phyloP scores from a whole-genome alignment of 1,140 invertebrate species.

The Apis cerana region DNA sequence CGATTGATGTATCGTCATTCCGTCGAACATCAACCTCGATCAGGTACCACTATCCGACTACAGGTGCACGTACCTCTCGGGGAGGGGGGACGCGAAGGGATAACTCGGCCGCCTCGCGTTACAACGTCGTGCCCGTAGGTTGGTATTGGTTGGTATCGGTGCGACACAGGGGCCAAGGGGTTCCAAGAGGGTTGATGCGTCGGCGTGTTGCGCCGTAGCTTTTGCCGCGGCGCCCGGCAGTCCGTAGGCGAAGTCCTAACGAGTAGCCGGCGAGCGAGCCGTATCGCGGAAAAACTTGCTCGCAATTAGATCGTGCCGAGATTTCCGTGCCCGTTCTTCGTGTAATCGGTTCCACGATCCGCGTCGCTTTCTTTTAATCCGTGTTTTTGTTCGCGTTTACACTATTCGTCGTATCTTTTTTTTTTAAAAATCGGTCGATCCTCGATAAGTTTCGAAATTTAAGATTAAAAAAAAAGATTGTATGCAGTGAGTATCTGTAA shows the following conservation, averaged over 20 bases:
- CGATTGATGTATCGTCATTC: conserved; percentile 26
- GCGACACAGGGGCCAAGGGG: conserved; percentile 55
- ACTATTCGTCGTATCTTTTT: background rate
- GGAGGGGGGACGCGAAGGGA: conserved; percentile 29
- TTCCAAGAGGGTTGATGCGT: conserved; percentile 71
- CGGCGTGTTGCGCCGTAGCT: conserved; percentile 74
- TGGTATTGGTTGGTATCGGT: conserved; percentile 55
- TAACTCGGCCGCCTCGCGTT: background rate
- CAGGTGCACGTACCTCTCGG: conserved; percentile 29
- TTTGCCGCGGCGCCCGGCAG: conserved; percentile 73
- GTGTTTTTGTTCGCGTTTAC: background rate
- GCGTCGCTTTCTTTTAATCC: background rate
- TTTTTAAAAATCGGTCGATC: background rate
- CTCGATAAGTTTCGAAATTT: background rate
- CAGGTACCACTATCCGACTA: conserved; percentile 20
- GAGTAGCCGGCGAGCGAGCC: conserved; percentile 67
- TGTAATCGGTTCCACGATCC: background rate
- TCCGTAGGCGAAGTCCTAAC: conserved; percentile 75
- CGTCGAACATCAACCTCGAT: background rate
- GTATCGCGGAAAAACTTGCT: conserved; percentile 33
- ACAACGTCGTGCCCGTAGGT: conserved; percentile 4
- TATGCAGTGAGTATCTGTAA: no score
- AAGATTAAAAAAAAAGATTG: background rate
- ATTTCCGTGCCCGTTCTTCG: background rate
- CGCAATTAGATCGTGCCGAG: background rate